Base-by-base conservation (phyloP, 2,888 invertebrate species). In the Melanophora roralis region DNA sequence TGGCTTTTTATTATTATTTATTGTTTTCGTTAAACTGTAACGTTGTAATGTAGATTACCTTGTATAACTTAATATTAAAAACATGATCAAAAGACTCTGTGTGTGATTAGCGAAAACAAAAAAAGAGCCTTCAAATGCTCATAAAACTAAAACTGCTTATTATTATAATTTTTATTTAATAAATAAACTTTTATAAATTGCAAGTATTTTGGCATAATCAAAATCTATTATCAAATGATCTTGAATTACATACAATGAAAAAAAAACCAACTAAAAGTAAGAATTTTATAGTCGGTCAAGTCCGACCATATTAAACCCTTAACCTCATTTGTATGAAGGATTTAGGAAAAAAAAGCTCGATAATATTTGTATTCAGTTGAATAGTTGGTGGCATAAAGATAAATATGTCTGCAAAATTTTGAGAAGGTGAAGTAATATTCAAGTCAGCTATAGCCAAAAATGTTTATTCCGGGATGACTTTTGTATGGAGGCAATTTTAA, bases 41-140 rank as follows among this genome's bases (percentile, higher is more conserved):
- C 59, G 40, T 51, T 75, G 71, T 75, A 62, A 71, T 80, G 75
- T 80, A 72, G 79, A 75, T 80, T 72, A 80, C 79, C 79, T 80
- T 80, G 79, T 49, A 55, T 65, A 53, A 60, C 55, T 62, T 60
- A 59, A 14, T 71, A 74, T 65, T 79, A 67, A 80, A n/a, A 62
- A 57, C 49, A 40, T 45, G 12, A 12, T 49, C 14, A 57, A 59
- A 43, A 65, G 51, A 62, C 9, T 45, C 49, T 65, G 23, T 16
- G 16, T 65, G 21, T 45, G 59, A 67, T 67, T 49, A 59, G 16
- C 21, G 47, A 16, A 49, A 49, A 21, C 43, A 57, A 57, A 65
- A 49, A 55, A 21, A 36, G 14, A 36, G 38, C n/a, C 1, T 32
- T 45, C 36, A 27, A 64, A 55, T 45, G 64, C 38, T 53, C 40